Evolutionary conservation across 2,888 invertebrate species (phyloP), one percentile per base, ranked within the genome.

Genomic region (Didymodactylos carnosus): DNA sequence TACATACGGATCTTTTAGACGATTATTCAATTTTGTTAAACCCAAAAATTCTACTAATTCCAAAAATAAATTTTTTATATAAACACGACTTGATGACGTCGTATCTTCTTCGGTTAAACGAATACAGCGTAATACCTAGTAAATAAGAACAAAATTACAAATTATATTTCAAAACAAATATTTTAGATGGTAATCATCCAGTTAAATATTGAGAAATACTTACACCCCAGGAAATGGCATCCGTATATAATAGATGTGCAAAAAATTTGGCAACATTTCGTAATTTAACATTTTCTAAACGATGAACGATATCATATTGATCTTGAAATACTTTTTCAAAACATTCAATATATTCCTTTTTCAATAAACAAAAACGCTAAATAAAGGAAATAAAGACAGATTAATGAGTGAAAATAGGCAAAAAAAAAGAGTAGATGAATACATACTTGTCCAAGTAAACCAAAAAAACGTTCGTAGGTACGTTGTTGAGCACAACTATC

Each of bases 401-500:
- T n/a, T n/a, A n/a, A n/a, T n/a, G n/a, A n/a, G n/a, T n/a, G n/a
- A n/a, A n/a, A n/a, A n/a, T n/a, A n/a, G n/a, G n/a, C n/a, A n/a
- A n/a, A n/a, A n/a, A n/a, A n/a, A n/a, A n/a, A n/a, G n/a, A n/a
- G n/a, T n/a, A n/a, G n/a, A n/a, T n/a, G n/a, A n/a, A n/a, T n/a
- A n/a, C n/a, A n/a, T n/a, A n/a, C n/a, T 85, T 94, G 93, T 0
- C 94, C 94, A 71, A 99, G 83, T 39, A 97, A 86, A 0, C 97
- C 98, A 80, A 91, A 99, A 82, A 98, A 98, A 82, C 95, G 94
- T 82, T 97, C 95, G 80, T 97, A 99, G 0, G 97, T 98, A 76
- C 98, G 87, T 84, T 94, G 93, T 83, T 99, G 97, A 7, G 97
- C 95, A 84, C 98, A 98, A 82, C 98, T 98, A 84, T 99, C 98